These are phyloP conservation scores for Hoplias malabaricus DNA, from an alignment of 2,113 vertebrate species.

Conservation along the genomic window DNA sequence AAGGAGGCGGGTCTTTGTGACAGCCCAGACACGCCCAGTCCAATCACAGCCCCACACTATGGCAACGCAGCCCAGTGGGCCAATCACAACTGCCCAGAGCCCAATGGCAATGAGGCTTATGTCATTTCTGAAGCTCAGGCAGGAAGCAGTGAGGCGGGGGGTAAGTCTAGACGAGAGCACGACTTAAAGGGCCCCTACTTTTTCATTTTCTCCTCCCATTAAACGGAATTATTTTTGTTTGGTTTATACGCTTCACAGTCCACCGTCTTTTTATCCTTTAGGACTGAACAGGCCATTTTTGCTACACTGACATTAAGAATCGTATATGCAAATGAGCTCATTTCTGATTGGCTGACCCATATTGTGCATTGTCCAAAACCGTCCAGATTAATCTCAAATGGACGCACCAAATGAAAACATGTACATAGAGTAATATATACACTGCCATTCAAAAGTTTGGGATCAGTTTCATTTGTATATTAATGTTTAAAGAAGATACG, in stretches of 20 bases:
- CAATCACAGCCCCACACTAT: slow-evolving; percentile 66
- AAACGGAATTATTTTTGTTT: neutral
- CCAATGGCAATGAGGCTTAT: slow-evolving; percentile 62
- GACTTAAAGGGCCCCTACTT: neutral
- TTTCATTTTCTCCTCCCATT: neutral
- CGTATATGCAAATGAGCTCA: neutral
- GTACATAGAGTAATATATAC: too few relatives aligned
- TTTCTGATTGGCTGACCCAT: neutral
- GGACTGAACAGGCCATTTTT: too few relatives aligned
- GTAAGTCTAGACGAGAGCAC: slow-evolving; percentile 53
- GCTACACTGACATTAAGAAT: too few relatives aligned
- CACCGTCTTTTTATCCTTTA: too few relatives aligned
- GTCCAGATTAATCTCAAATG: too few relatives aligned
- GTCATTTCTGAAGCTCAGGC: slow-evolving; percentile 61
- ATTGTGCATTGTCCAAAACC: neutral
- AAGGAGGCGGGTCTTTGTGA: slow-evolving; percentile 65
- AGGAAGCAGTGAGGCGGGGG: slow-evolving; percentile 62
- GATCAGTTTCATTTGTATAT: too few relatives aligned
- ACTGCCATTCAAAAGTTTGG: too few relatives aligned
- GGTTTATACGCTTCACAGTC: neutral
- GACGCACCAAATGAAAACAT: too few relatives aligned
- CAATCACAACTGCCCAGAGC: slow-evolving; percentile 72
- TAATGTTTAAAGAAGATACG: too few relatives aligned
- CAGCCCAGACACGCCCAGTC: slow-evolving; percentile 68
- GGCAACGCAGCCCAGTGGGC: slow-evolving; percentile 59